Base-by-base conservation (phyloP, 30 jellyfish, hydroid and myxozoan genomes). In the Aurelia coerulea region DNA sequence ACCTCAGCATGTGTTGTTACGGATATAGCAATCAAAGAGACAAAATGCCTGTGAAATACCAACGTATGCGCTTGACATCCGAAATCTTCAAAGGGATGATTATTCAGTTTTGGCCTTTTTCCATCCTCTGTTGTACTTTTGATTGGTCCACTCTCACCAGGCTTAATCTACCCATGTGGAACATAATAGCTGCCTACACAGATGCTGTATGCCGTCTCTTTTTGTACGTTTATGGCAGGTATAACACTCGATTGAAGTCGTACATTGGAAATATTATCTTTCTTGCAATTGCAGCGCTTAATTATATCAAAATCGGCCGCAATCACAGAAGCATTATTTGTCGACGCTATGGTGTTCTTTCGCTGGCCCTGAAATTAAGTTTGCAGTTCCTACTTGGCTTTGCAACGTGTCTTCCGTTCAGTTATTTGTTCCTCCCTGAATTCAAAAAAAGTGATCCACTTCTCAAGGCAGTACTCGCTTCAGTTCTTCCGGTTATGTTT, bases 381-480 rank as follows among this genome's bases (percentile, higher is more conserved):
- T 33, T 64, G 11, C 87, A 77, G 66, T 59, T 77, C 66, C 13
- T 41, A 12, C 10, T 60, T 1, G 87, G 87, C 13, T 4, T 77
- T 37, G 66, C 50, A 33, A 15, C 34, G 17, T 10, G 70, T 3
- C 50, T 62, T 23, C 0, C 33, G 12, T 60, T 77, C 32, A 77
- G 62, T 62, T 10, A 52, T 33, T 13, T n/a, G 13, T 29, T 77
- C 37, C 66, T 60, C 9, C 49, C 14, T 46, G 41, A 59, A 10
- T 77, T 4, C 65, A 77, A 6, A 19, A 29, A 64, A 31, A 19
- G 7, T 7, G 78, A 60, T 10, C 39, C 65, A 18, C 52, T 4
- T 29, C 12, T 6, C 13, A 37, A 60, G 87, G 65, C 87, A 31
- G 39, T 77, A 3, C 68, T 77, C 12, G 76, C 77, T 41, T 77